These are phyloP conservation scores for Marcusenius ussheri DNA, from an alignment of 2,113 vertebrate genomes.

Conservation along the genomic window DNA sequence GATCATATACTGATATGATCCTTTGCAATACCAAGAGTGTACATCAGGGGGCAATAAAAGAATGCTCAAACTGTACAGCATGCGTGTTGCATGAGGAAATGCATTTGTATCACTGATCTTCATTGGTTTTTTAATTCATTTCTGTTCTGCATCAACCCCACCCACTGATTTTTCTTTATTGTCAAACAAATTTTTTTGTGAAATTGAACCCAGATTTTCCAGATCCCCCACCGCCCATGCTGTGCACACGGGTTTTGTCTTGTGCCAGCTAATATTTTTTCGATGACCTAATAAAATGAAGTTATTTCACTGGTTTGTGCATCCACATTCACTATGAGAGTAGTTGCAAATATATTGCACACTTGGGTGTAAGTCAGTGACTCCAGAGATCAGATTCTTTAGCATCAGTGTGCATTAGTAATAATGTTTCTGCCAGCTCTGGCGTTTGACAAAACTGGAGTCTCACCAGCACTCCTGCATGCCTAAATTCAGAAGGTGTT, in stretches of 20 bases:
- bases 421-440: not conserved
- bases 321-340: not conserved
- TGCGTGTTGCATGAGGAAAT: not conserved
- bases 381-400: not conserved
- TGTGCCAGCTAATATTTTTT: not conserved
- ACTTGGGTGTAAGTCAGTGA: not conserved
- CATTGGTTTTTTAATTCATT: not conserved
- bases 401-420: not conserved
- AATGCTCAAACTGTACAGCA: not conserved
- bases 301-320: not conserved
- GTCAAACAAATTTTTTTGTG: not conserved
- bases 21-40: not conserved
- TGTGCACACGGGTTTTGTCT: not conserved
- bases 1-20: not conserved
- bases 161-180: not conserved
- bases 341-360: not conserved
- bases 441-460: not conserved
- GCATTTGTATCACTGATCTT: not conserved
- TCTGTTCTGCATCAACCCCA: not conserved
- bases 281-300: not conserved
- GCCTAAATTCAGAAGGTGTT: not conserved
- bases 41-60: slow-evolving; percentile 10
- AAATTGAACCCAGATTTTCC: slow-evolving; percentile 5
- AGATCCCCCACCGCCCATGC: not conserved
- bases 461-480: not conserved